Evolutionary conservation across 2,888 invertebrate genomes (phyloP).

Genomic region (Elmis aenea): DNA sequence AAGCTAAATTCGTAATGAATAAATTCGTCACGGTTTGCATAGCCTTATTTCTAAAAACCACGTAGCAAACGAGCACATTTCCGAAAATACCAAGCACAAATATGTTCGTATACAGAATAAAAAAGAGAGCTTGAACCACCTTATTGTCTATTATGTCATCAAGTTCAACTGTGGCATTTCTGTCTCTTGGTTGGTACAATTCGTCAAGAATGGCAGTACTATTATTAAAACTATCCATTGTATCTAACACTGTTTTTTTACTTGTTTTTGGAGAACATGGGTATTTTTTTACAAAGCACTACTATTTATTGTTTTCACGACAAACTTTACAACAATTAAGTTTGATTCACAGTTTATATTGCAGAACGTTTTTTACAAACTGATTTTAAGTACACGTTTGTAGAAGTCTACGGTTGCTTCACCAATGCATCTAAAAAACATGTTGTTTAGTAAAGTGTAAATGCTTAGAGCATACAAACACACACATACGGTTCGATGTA

Average conservation of each 20-base stretch:
- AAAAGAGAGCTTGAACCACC: constrained; percentile 68
- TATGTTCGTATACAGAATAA: constrained; percentile 73
- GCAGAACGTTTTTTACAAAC: background rate
- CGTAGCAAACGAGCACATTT: constrained; percentile 88
- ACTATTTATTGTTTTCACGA: background rate
- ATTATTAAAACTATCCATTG: constrained; percentile 24
- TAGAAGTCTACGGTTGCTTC: no score
- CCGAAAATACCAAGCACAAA: constrained; percentile 88
- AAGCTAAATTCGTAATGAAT: constrained; percentile 93
- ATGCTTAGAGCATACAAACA: no score
- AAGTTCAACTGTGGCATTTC: constrained; percentile 17
- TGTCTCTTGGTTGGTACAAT: constrained; percentile 17
- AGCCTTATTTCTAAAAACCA: constrained; percentile 84
- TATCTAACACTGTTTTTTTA: constrained; percentile 13
- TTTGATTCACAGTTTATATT: constrained; percentile 4
- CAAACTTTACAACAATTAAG: background rate
- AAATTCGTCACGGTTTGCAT: constrained; percentile 99
- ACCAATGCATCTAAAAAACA: no score
- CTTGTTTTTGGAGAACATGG: no score
- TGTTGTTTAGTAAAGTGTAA: no score
- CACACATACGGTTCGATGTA: no score
- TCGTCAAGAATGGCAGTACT: constrained; percentile 23
- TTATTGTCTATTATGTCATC: constrained; percentile 59
- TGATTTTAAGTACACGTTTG: constrained; percentile 7
- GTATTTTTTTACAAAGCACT: background rate